phyloP scores from a whole-genome alignment of 2,888 invertebrate species.

The Apodemia zela region DNA sequence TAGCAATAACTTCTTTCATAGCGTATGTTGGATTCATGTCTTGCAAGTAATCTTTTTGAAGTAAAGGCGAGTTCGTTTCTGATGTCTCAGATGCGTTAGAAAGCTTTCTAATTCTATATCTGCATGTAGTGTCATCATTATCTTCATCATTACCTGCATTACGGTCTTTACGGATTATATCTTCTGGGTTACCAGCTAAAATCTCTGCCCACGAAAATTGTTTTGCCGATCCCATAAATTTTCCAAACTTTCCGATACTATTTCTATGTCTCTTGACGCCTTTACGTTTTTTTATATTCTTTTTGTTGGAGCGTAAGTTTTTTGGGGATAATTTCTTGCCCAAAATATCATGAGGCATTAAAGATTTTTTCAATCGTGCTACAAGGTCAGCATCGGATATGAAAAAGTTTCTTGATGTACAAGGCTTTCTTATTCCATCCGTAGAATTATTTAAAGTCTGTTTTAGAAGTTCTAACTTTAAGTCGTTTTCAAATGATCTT shows the following conservation, averaged over 20 bases:
- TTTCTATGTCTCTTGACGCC: slow-evolving; percentile 66
- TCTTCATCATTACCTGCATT: slow-evolving; percentile 55
- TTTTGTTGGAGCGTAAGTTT: slow-evolving; percentile 82
- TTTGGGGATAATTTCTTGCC: slow-evolving; percentile 81
- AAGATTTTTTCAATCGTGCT: slow-evolving; percentile 65
- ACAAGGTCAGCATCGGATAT: slow-evolving; percentile 71
- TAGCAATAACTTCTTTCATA: slow-evolving; percentile 84
- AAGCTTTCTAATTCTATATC: slow-evolving; percentile 66
- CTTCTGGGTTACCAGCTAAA: slow-evolving; percentile 82
- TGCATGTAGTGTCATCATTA: slow-evolving; percentile 58
- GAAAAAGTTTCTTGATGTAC: slow-evolving; percentile 69
- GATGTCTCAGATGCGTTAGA: slow-evolving; percentile 60
- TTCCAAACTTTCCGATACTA: slow-evolving; percentile 73
- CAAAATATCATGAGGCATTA: slow-evolving; percentile 72
- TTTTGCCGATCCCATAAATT: slow-evolving; percentile 73
- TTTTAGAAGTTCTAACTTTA: slow-evolving; percentile 66
- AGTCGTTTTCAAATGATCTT: slow-evolving; percentile 61
- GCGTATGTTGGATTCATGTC: slow-evolving; percentile 84
- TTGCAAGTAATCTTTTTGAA: slow-evolving; percentile 70
- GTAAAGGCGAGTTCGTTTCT: slow-evolving; percentile 56
- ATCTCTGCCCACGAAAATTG: slow-evolving; percentile 85
- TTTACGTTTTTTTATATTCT: slow-evolving; percentile 63
- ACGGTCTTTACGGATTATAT: slow-evolving; percentile 78
- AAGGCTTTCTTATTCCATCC: slow-evolving; percentile 69
- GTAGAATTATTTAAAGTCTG: slow-evolving; percentile 67